Conservation (phyloP, 2,888 invertebrate species). For the Conistra vaccinii region DNA sequence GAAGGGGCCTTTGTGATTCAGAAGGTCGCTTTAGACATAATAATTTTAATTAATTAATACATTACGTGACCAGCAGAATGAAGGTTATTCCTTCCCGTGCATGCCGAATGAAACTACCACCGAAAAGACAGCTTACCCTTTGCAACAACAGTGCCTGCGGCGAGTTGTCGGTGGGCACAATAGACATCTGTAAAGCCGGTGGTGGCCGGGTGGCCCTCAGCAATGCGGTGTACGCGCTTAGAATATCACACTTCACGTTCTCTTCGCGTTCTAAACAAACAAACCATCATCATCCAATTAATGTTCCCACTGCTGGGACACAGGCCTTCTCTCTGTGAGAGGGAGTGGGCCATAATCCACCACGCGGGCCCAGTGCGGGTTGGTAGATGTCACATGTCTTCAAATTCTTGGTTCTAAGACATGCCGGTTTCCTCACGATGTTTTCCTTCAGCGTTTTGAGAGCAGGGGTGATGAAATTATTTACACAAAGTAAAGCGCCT, state of each 20-base stretch:
- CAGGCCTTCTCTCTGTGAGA: too few relatives aligned
- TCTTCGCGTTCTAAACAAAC: conserved; percentile 96
- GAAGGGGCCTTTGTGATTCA: background rate
- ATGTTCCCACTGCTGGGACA: too few relatives aligned
- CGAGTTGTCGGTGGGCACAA: conserved; percentile 93
- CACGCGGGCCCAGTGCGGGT: too few relatives aligned
- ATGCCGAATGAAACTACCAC: background rate
- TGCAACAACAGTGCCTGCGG: conserved; percentile 92
- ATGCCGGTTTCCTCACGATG: too few relatives aligned
- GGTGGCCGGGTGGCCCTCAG: conserved; percentile 96
- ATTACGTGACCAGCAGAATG: background rate
- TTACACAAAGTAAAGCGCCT: too few relatives aligned
- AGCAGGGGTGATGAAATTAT: too few relatives aligned
- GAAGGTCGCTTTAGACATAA: background rate
- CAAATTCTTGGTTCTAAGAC: too few relatives aligned
- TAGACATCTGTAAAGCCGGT: conserved; percentile 91
- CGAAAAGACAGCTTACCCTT: conserved; percentile 79
- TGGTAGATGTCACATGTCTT: too few relatives aligned
- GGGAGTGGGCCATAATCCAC: too few relatives aligned
- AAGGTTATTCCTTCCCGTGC: background rate
- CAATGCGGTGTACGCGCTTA: conserved; percentile 98
- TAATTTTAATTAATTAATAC: background rate
- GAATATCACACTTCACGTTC: conserved; percentile 99
- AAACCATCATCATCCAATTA: too few relatives aligned
- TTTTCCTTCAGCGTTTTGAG: too few relatives aligned